Conservation (phyloP, 2,113 vertebrate species). For the Lamprotornis superbus region DNA sequence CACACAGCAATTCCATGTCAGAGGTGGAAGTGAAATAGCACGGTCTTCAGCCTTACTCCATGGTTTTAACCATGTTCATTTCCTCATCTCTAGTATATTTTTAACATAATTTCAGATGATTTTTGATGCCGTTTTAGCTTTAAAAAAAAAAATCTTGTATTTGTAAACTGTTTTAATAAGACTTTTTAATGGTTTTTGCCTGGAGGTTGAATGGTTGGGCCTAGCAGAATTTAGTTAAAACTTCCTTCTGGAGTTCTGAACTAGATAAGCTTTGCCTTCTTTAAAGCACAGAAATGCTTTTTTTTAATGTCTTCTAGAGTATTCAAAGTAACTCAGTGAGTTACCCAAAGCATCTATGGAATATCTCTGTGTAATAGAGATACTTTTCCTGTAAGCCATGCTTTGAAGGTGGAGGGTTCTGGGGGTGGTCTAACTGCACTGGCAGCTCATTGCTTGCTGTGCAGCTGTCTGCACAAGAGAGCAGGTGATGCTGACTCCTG, state of each 20-base stretch:
- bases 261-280: background rate
- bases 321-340: background rate
- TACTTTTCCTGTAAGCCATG: background rate
- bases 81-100: background rate
- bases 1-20: background rate
- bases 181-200: background rate
- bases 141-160: background rate
- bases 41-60: background rate
- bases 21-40: background rate
- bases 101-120: background rate
- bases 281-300: background rate
- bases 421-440: background rate
- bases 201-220: background rate
- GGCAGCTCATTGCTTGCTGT: background rate
- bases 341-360: background rate
- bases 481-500: background rate
- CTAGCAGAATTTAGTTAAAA: background rate
- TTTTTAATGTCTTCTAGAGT: background rate
- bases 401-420: background rate
- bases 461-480: background rate
- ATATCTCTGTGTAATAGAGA: background rate
- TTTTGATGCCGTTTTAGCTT: background rate
- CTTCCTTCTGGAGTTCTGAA: background rate
- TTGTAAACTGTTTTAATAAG: background rate
- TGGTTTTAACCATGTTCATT: background rate